phyloP scores from a whole-genome alignment of 1,140 invertebrate genomes.

The Brachionus calyciflorus region DNA sequence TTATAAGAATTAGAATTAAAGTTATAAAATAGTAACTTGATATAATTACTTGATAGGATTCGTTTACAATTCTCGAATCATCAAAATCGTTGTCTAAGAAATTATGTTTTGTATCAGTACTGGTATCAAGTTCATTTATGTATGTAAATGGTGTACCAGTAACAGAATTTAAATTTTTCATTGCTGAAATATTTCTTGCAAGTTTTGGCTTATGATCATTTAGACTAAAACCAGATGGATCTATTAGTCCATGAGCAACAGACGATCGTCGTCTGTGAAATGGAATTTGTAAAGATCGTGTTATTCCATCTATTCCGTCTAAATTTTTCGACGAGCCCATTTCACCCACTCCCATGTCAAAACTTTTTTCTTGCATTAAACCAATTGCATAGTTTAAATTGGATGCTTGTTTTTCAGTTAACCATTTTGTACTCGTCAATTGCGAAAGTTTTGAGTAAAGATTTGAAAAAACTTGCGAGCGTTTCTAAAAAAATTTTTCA shows the following conservation, averaged over 20 bases:
- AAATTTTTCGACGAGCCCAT: not conserved
- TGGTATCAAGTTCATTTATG: not conserved
- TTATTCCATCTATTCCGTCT: not conserved
- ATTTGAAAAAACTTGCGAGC: not conserved
- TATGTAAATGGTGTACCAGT: not conserved
- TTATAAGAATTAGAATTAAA: too few relatives aligned
- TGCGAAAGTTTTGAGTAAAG: not conserved
- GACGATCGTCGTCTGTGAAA: not conserved
- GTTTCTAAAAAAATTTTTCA: not conserved
- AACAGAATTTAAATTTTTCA: not conserved
- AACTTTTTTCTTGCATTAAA: constrained; percentile 23
- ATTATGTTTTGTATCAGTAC: not conserved
- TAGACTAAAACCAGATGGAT: not conserved
- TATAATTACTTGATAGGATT: constrained; percentile 58
- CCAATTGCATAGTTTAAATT: not conserved
- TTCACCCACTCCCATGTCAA: not conserved
- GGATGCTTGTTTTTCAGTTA: constrained; percentile 12
- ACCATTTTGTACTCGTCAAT: not conserved
- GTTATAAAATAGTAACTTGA: not conserved
- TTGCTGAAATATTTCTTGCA: not conserved
- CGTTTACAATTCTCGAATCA: constrained; percentile 1
- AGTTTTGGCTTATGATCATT: not conserved
- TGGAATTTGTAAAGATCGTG: not conserved
- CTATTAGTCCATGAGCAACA: not conserved
- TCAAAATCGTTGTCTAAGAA: not conserved